Base-by-base conservation (phyloP, 1,140 invertebrate species). In the Coelopa frigida region DNA sequence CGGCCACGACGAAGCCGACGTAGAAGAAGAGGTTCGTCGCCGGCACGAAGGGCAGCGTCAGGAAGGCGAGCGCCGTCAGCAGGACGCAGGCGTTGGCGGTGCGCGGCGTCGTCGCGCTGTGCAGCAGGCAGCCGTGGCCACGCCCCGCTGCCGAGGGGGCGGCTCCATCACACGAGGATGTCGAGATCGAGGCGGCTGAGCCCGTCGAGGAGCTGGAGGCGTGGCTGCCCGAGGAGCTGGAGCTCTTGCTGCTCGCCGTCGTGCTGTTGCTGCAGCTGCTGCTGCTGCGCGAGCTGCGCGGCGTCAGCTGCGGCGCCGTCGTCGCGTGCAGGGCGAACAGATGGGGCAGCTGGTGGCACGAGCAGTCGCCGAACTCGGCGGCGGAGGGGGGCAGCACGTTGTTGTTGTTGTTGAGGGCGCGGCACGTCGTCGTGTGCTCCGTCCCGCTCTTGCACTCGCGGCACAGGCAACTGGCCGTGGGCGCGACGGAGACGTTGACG, bases 1-100 rank as follows among this genome's bases (percentile, higher is more conserved):
- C 94, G 26, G 94, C 94, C 7, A 98, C 87, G 20, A 97, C 93
- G 70, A 98, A 98, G 6, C 94, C 94, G 44, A 98, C 94, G 59
- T 94, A 94, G 73, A 97, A 95, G 67, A 96, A 83, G 41, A 84
- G 70, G 76, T 98, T 98, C 46, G 87, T 87, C 11, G 94, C 93
- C 31, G 94, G 94, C 51, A 98, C 73, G 71, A 96, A 97, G 27
- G 94, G 89, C 46, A 97, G 71, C 35, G 87, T 80, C 58, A 94
- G 76, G 60, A 96, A 82, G 46, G 83, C 80, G 51, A 91, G 61
- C 22, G 82, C 79, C 59, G 87, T 68, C 12, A 68, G 43, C 39
- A 68, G 20, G n/a, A 68, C 49, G 43, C 56, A 58, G 6, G 58
- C 55, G 36, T 66, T 53, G 3, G 50, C 53, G 1, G 38, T 38